These are phyloP conservation scores for Cerastis leucographa DNA, from an alignment of 2,888 invertebrate genomes.

Conservation along the genomic window DNA sequence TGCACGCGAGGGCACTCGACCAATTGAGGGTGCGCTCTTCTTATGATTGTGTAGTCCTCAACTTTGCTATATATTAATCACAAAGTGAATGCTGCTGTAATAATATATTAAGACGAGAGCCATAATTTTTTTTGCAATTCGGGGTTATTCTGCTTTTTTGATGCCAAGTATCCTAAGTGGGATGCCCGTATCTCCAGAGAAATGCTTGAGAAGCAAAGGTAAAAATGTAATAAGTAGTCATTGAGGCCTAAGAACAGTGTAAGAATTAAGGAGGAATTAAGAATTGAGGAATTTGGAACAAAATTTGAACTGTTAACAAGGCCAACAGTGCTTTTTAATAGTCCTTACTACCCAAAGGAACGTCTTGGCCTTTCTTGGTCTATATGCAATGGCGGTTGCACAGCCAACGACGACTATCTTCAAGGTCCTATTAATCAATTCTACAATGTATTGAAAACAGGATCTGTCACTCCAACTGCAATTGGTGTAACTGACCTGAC, in stretches of 20 bases:
- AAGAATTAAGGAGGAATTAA: not conserved
- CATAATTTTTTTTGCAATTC: too few relatives aligned
- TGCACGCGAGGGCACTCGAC: constrained; percentile 80
- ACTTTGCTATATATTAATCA: too few relatives aligned
- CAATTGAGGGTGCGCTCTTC: constrained; percentile 69
- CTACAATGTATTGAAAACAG: constrained; percentile 41
- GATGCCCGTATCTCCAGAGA: not conserved
- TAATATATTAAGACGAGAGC: too few relatives aligned
- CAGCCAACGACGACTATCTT: constrained; percentile 18
- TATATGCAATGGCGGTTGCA: constrained; percentile 7
- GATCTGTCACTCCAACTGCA: constrained; percentile 29
- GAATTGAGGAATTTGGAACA: not conserved
- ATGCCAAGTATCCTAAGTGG: too few relatives aligned
- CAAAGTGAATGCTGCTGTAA: too few relatives aligned
- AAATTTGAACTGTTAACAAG: not conserved
- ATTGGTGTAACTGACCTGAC: constrained; percentile 42
- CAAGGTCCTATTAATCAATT: constrained; percentile 41
- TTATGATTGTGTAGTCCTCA: constrained; percentile 49
- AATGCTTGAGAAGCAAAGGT: not conserved
- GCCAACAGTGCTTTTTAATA: not conserved
- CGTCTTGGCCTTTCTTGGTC: not conserved
- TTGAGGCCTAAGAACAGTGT: not conserved
- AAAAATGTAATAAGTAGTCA: not conserved
- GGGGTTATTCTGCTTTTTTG: too few relatives aligned
- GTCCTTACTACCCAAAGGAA: not conserved